Percentiles rank a stretch among this genome's conserved stretches.
These are phyloP conservation scores for Latrodectus geometricus DNA, from an alignment of 1,140 invertebrate species.

Conservation along the genomic window DNA sequence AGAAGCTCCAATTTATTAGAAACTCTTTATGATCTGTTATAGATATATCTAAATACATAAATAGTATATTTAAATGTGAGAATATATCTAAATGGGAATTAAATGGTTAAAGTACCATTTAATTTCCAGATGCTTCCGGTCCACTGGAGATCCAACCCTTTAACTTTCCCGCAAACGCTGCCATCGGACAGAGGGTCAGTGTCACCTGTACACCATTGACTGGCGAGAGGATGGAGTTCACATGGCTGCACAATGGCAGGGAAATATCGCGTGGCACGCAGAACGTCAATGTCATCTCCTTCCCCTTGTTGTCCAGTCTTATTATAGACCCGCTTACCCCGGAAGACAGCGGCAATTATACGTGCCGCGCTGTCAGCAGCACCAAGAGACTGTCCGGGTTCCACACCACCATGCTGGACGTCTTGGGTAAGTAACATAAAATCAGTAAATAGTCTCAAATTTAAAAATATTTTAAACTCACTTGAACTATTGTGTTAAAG, in stretches of 20 bases:
- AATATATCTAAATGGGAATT: too few relatives aligned
- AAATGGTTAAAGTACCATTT: too few relatives aligned
- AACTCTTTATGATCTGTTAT: too few relatives aligned
- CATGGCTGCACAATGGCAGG: slow-evolving; percentile 56
- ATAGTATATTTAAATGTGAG: too few relatives aligned
- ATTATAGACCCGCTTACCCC: slow-evolving; percentile 15
- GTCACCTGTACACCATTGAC: slow-evolving; percentile 53
- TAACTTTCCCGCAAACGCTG: slow-evolving; percentile 4
- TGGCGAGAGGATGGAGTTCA: slow-evolving; percentile 48
- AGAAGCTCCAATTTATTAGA: too few relatives aligned
- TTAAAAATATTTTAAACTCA: too few relatives aligned
- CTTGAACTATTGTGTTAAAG: too few relatives aligned
- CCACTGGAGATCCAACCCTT: slow-evolving; percentile 53
- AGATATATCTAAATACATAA: too few relatives aligned
- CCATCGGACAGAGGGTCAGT: slow-evolving; percentile 40
- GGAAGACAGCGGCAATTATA: slow-evolving; percentile 53
- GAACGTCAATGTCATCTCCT: not conserved
- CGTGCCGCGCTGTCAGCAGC: slow-evolving; percentile 11
- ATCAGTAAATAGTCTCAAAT: too few relatives aligned
- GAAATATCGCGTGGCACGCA: not conserved
- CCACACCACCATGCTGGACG: slow-evolving; percentile 23
- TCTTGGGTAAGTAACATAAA: slow-evolving; percentile 36
- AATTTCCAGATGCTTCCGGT: not conserved
- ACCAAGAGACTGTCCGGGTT: slow-evolving; percentile 22
- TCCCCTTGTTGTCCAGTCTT: slow-evolving; percentile 17